Evolutionary conservation across 2,888 invertebrate species (phyloP), one percentile per base, ranked within the genome.

Genomic region (Ophioninae sp.): DNA sequence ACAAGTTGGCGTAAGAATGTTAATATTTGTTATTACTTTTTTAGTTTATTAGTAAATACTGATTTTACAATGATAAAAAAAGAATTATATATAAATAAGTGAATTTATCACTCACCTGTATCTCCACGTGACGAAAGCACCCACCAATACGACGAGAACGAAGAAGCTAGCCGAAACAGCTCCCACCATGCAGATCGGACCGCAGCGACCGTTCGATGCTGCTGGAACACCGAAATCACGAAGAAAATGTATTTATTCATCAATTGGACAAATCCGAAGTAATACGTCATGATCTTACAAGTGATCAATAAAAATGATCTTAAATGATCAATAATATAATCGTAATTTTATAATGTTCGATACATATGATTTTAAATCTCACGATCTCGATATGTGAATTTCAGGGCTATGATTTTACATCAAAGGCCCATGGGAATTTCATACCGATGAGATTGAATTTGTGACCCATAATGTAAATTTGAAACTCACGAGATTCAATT

Each of bases 111-210:
- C 84, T 87, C 82, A 92, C 92, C 91, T 89, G 87, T 89, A 91
- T 85, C 89, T 89, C 90, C 92, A 92, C 62, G 87, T 87, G 23
- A 89, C 85, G 76, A 91, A 88, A 5, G 89, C 89, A 20, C 90
- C 89, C 8, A 89, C 87, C 79, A 92, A 88, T 23, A 89, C 90
- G 17, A 89, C 79, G n/a, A 92, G 75, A 21, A 92, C 89, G 85
- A 94, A 93, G 10, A 93, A 87, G 21, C 92, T 90, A 0, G 93
- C 93, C 0, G 92, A 93, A 21, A 92, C 91, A 5, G 94, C 92
- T 13, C 94, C 93, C 76, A 93, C 86, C 84, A 94, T 90, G 85
- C 94, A 94, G 1, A 92, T 90, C 0, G 93, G 92, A 39, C 94
- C 94, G 85, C 94, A 94, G 6, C 89, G 87, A 70, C 88, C 86